These are phyloP conservation scores for Astropecten irregularis DNA, from an alignment of 53 echinoderm and acorn worm species.

Conservation along the genomic window DNA sequence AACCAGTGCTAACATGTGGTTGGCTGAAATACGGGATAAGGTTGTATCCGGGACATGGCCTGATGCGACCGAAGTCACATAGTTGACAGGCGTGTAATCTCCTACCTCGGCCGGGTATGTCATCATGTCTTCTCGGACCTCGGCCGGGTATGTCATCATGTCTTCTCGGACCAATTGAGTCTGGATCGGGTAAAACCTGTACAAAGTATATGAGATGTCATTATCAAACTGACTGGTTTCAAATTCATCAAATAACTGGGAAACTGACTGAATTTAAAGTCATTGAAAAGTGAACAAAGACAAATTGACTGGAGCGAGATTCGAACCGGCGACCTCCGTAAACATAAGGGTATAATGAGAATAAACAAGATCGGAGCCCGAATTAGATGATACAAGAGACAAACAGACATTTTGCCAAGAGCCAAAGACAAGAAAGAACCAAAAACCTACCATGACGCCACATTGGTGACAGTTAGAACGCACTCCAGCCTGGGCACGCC, in stretches of 20 bases:
- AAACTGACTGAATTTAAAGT: no score
- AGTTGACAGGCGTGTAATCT: conserved; percentile 73
- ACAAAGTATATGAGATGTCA: background rate
- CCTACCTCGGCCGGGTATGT: background rate
- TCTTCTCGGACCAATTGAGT: conserved; percentile 3
- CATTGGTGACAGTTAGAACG: conserved; percentile 74
- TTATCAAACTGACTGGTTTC: background rate
- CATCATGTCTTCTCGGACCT: background rate
- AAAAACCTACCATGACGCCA: conserved; percentile 80
- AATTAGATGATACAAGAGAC: no score
- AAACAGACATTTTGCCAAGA: no score
- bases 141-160: background rate
- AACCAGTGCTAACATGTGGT: conserved; percentile 83
- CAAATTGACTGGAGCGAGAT: no score
- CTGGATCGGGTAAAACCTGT: conserved; percentile 58
- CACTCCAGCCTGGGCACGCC: conserved; percentile 69
- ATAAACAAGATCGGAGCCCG: no score
- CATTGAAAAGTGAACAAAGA: no score
- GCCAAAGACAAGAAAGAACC: no score
- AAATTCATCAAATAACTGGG: no score
- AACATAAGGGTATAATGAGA: no score
- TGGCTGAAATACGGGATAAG: conserved; percentile 58
- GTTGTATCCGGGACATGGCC: conserved; percentile 85
- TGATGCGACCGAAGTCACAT: conserved; percentile 79
- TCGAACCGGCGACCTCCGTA: no score